phyloP scores from a whole-genome alignment of 2,113 vertebrate species.

The Dicaeum eximium region DNA sequence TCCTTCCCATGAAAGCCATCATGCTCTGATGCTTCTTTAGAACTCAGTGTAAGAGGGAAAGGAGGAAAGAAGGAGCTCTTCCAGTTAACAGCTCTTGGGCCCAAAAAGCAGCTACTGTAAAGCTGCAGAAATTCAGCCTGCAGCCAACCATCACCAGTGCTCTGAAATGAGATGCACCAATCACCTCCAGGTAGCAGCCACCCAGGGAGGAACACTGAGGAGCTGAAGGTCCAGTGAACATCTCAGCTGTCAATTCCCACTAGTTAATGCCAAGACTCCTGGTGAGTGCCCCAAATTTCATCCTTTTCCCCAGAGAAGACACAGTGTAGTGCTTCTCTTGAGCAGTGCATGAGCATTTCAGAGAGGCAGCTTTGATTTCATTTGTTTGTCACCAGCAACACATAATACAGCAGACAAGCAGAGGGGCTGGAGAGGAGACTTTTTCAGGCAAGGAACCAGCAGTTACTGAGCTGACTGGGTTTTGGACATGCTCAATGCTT shows the following conservation, averaged over 20 bases:
- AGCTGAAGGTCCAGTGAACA: background rate
- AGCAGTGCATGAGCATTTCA: background rate
- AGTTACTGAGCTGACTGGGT: background rate
- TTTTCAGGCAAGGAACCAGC: background rate
- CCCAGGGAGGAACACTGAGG: background rate
- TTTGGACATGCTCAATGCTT: background rate
- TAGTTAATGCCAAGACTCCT: background rate
- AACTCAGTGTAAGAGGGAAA: background rate
- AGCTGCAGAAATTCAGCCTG: background rate
- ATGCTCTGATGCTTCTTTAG: background rate
- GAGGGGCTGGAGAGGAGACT: background rate
- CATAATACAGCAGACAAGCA: background rate
- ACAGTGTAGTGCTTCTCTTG: rapidly evolving
- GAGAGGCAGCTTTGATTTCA: background rate
- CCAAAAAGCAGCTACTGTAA: background rate
- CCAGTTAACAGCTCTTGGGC: background rate
- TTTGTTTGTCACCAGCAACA: background rate
- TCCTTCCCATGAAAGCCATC: background rate
- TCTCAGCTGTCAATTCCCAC: background rate
- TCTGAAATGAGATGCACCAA: background rate
- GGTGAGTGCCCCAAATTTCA: background rate
- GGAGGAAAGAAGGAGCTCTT: background rate
- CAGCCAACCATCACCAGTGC: background rate
- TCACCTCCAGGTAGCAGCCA: background rate
- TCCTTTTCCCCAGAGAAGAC: background rate